Base-by-base conservation (phyloP, 2,113 vertebrate genomes). In the Ictalurus furcatus region DNA sequence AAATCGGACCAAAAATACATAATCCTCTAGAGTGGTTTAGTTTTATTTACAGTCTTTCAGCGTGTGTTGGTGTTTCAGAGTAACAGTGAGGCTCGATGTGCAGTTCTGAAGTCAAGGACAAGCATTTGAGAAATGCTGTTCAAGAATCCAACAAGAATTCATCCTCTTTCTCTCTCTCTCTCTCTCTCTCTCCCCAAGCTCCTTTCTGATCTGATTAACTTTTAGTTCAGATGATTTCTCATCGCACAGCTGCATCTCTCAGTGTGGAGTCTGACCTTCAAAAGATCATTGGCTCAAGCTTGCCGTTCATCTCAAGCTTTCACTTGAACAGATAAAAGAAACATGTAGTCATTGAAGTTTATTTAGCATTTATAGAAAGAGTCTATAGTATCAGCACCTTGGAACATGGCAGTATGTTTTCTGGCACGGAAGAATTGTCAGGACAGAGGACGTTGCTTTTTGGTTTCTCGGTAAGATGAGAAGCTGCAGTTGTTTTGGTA, bases 191-290 rank as follows among this genome's bases (percentile, higher is more conserved):
- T 81, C 76, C 85, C 56, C 56, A 56, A 59, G 80, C 58, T 52
- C 76, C 44, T 81, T 85, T 89, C 88, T 88, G 86, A 91, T 87
- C 88, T 78, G 58, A 40, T 90, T 81, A 90, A 80, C 87, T 71
- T 19, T 85, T 74, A 86, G 85, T 73, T 85, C 16, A 74, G 40
- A 17, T 58, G 74, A 88, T 79, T 84, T 88, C 69, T 88, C 87
- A 44, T 79, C 44, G 9, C 73, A 87, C 86, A 91, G 61, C 84
- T 56, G 52, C 23, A 9, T 30, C 85, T 89, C 88, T 74, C 81
- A 65, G 88, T 44, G 4, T 65, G 52, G 56, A 63, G 73, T 67
- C 61, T 54, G 52, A 90, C 52, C 76, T 80, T 88, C 56, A 44
- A 63, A 87, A 25, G 58, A 74, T 30, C 40, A 48, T 67, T 65